Conservation (phyloP, 1,140 invertebrate species). For the Drosophila neocordata region DNA sequence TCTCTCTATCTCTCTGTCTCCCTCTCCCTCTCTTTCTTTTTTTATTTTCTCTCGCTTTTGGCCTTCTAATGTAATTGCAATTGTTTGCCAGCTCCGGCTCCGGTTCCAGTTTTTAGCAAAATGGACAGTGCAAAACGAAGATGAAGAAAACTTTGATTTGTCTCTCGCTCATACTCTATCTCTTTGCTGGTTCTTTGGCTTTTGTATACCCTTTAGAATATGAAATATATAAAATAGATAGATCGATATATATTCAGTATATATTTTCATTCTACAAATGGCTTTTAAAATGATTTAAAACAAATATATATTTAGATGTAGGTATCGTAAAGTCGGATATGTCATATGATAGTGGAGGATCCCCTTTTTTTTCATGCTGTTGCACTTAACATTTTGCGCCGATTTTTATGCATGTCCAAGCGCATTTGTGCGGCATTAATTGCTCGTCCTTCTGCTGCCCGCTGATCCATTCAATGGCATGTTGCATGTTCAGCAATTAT, state of each 20-base stretch:
- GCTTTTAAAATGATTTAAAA: no score
- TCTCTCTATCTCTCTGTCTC: background rate
- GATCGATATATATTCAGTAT: no score
- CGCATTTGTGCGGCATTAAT: constrained; percentile 78
- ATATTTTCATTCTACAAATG: no score
- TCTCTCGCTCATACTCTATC: constrained; percentile 16
- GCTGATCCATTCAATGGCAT: background rate
- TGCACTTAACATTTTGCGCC: constrained; percentile 49
- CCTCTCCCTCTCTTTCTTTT: constrained; percentile 3
- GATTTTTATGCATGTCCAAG: constrained; percentile 81
- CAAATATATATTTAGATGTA: background rate
- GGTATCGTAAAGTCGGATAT: background rate
- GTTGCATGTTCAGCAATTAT: constrained; percentile 75
- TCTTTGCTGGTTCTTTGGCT: background rate
- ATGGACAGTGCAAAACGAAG: constrained; percentile 29
- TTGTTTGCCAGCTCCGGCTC: constrained; percentile 62
- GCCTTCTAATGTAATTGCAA: constrained; percentile 78
- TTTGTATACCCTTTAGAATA: background rate
- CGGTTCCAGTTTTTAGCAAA: constrained; percentile 30
- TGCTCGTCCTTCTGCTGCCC: constrained; percentile 67
- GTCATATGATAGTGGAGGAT: background rate
- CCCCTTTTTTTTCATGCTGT: constrained; percentile 15
- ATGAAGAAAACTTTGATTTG: constrained; percentile 46
- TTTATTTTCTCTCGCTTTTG: constrained; percentile 2
- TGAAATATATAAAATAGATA: no score